Evolutionary conservation across 2,888 invertebrate species (phyloP).

Genomic region (Chymomyza caudatula): DNA sequence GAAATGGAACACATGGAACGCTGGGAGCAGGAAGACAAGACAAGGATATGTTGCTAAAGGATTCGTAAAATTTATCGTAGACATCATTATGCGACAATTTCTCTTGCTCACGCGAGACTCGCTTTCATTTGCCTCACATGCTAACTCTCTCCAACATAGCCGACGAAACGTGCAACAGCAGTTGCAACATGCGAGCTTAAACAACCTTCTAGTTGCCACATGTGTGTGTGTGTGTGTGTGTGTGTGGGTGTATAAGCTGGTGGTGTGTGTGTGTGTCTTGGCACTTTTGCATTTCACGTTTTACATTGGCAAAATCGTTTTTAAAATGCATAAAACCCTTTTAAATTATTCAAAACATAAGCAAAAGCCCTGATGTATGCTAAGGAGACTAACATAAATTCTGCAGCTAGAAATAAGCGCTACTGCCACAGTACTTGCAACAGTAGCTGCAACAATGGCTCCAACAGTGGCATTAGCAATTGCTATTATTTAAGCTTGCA

Average conservation of each 20-base stretch:
- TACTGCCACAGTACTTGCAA: neutral
- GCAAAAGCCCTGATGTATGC: slow-evolving; percentile 49
- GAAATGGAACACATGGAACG: slow-evolving; percentile 49
- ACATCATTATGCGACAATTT: slow-evolving; percentile 68
- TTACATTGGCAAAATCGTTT: slow-evolving; percentile 62
- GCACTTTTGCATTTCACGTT: slow-evolving; percentile 59
- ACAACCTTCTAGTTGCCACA: slow-evolving; percentile 16
- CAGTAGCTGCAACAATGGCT: neutral
- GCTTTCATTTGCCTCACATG: neutral
- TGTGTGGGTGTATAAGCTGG: neutral
- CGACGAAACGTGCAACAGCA: slow-evolving; percentile 33
- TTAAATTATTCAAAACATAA: slow-evolving; percentile 67
- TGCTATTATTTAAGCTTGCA: neutral
- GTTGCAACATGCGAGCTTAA: slow-evolving; percentile 45
- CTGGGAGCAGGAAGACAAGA: slow-evolving; percentile 6
- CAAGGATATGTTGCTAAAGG: slow-evolving; percentile 44
- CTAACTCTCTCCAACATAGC: neutral
- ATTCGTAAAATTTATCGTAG: slow-evolving; percentile 68
- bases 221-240: neutral
- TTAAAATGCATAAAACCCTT: slow-evolving; percentile 16
- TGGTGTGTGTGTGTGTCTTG: neutral
- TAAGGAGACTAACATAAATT: neutral
- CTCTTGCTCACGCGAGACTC: slow-evolving; percentile 28
- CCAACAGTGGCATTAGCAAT: too few relatives aligned
- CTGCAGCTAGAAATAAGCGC: neutral